Conservation (phyloP, 92 coral and sea anemone genomes). For the Epizoanthus scotinus region DNA sequence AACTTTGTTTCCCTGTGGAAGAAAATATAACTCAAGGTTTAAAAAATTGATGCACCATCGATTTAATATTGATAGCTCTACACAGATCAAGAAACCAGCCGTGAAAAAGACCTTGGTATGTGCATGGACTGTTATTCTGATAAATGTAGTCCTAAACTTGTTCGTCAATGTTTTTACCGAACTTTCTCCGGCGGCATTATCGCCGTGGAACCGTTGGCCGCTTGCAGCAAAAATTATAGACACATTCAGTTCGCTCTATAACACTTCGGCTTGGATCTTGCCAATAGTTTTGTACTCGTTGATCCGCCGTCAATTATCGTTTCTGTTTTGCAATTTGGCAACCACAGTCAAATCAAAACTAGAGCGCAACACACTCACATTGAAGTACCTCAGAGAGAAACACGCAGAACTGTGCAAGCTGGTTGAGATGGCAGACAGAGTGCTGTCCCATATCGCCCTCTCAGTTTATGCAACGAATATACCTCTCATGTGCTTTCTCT, state of each 20-base stretch:
- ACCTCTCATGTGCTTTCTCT: conserved; percentile 19
- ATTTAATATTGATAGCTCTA: background rate
- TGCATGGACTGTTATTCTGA: background rate
- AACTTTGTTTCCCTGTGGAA: conserved; percentile 20
- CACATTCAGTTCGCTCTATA: background rate
- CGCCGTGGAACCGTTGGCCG: conserved; percentile 32
- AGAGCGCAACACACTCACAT: background rate
- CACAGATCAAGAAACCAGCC: background rate
- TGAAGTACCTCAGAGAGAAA: conserved; percentile 15
- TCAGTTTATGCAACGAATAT: background rate
- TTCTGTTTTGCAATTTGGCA: conserved; percentile 9
- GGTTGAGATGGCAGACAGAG: conserved; percentile 23
- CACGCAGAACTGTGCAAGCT: conserved; percentile 13
- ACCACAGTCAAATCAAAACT: background rate
- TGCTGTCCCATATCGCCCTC: background rate
- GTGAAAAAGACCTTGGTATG: background rate
- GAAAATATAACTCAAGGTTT: conserved; percentile 2
- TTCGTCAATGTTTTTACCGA: background rate
- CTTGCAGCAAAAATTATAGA: background rate
- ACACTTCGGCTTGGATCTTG: conserved; percentile 14
- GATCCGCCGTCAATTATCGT: conserved; percentile 20
- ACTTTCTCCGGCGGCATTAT: background rate
- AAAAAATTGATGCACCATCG: conserved; percentile 1
- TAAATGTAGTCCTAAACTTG: background rate
- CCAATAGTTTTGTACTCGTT: conserved; percentile 17